Percentiles rank a stretch among this genome's conserved stretches.
Conservation (phyloP, 1,140 invertebrate genomes). For the Solenopsis fugax region DNA sequence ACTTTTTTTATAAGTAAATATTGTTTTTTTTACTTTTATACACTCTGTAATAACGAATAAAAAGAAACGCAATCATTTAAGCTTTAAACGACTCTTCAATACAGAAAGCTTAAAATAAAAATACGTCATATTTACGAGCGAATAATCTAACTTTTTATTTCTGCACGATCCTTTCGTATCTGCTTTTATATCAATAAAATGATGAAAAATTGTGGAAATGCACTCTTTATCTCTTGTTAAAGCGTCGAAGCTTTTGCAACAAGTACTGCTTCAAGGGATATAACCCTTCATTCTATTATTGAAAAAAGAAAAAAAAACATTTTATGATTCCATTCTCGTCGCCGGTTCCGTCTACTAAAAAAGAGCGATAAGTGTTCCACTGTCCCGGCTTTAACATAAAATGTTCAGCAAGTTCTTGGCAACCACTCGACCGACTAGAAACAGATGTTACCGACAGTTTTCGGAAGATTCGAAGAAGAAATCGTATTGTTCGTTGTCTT, state of each 20-base stretch:
- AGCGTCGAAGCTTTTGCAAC: not conserved
- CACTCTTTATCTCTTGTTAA: not conserved
- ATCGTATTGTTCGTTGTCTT: constrained; percentile 1
- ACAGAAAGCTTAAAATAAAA: not conserved
- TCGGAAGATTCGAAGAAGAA: constrained; percentile 22
- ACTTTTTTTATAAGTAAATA: not conserved
- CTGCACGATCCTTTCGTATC: not conserved
- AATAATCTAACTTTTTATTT: constrained; percentile 37
- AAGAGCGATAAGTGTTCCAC: constrained; percentile 57
- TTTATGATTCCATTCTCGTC: constrained; percentile 69
- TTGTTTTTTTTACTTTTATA: not conserved
- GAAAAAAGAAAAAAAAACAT: constrained; percentile 56
- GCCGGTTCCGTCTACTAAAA: constrained; percentile 41
- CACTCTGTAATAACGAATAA: not conserved
- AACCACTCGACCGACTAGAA: constrained; percentile 58
- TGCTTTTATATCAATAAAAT: not conserved
- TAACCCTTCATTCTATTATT: constrained; percentile 28
- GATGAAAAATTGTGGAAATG: constrained; percentile 11
- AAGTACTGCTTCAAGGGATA: constrained; percentile 49
- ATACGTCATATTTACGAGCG: not conserved
- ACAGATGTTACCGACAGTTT: constrained; percentile 64
- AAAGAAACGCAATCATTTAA: not conserved
- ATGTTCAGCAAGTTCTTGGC: constrained; percentile 66
- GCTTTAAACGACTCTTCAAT: not conserved
- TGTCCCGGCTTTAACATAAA: constrained; percentile 63